Conservation (phyloP, 2,113 vertebrate genomes). For the Monarcha castaneiventris region DNA sequence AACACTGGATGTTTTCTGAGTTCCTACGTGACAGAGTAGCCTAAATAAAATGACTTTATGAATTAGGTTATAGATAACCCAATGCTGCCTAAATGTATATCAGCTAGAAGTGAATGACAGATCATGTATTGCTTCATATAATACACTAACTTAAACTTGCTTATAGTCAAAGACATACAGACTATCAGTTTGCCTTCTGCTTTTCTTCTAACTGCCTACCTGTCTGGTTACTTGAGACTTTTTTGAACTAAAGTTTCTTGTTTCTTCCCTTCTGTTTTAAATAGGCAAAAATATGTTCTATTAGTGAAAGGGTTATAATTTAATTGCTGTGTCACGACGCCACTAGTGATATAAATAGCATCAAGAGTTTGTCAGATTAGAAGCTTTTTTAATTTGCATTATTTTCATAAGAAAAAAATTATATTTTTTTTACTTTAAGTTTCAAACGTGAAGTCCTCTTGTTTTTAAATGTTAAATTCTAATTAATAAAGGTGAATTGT, state of each 20-base stretch:
- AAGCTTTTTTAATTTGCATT: not conserved
- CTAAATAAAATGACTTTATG: not conserved
- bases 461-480: conserved; percentile 42
- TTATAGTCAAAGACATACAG: not conserved
- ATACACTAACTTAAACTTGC: not conserved
- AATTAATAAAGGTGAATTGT: conserved; percentile 51
- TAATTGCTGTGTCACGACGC: conserved; percentile 55
- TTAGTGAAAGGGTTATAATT: conserved; percentile 16
- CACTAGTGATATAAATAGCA: conserved; percentile 2
- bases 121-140: not conserved
- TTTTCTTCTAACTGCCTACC: not conserved
- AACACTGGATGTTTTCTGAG: not conserved
- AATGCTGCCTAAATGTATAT: not conserved
- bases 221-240: not conserved
- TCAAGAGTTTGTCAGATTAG: not conserved
- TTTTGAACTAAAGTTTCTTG: not conserved
- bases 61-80: not conserved
- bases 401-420: not conserved
- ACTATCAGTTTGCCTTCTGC: not conserved
- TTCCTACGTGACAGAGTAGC: not conserved
- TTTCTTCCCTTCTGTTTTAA: not conserved
- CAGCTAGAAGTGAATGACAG: not conserved
- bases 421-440: not conserved
- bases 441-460: not conserved
- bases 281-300: not conserved